Evolutionary conservation across 2,113 vertebrate species (phyloP), one percentile per base, ranked within the genome.

Genomic region (Pithys albifrons): DNA sequence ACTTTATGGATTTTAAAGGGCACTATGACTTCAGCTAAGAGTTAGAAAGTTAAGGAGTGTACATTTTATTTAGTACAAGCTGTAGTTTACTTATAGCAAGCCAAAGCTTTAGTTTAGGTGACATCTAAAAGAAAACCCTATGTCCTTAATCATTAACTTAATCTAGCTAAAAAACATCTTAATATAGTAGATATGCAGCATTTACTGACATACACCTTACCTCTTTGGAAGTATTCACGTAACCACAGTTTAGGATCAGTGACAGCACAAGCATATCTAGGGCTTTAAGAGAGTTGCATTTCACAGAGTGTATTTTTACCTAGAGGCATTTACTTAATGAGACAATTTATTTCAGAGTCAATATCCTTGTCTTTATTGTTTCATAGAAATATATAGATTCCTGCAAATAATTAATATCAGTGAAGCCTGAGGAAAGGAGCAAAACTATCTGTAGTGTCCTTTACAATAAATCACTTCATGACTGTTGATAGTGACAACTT

Each of bases 321-420:
- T 83, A 69, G 29, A 84, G 65, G 55, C 39, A 64, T 86, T 86
- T 91, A 70, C 20, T 74, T 95, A 90, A 83, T 76, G 22, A n/a
- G 90, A 91, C 61, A 66, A 73, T 88, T 92, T 86, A 86, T 95
- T 95, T 88, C 72, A 86, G 43, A 88, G 37, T 74, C 64, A 91
- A 86, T 92, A 95, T 67, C 61, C 29, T 86, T 4, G 1, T 39
- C 48, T 66, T 73, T 74, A 52, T 88, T 71, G 55, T 86, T 95
- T 91, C 27, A 78, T 59, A 83, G 14, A 22, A 84, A 78, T 64
- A 58, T 64, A 91, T 28, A 77, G 17, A 88, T 74, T 94, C 13
- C 12, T 81, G 64, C 17, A 88, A 93, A 96, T 88, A 95, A 95
- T 91, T 96, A 90, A 88, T 86, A 48, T 20, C 72, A 54, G 19